phyloP scores from a whole-genome alignment of 2,113 vertebrate genomes.

The Mormyrus iriodes region DNA sequence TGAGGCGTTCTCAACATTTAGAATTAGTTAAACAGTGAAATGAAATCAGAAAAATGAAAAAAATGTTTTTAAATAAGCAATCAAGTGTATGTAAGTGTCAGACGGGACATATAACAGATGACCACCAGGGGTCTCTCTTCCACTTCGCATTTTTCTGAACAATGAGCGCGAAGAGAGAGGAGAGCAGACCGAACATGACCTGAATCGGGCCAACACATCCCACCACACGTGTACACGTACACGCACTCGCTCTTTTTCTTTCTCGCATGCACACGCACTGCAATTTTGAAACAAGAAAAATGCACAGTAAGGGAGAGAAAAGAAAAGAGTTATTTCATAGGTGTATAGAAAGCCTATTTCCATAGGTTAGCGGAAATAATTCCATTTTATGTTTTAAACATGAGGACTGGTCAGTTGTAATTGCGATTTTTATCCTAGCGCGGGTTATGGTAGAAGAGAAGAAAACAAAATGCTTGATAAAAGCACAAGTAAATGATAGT shows the following conservation, averaged over 20 bases:
- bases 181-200: conserved; percentile 61
- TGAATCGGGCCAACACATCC: conserved; percentile 66
- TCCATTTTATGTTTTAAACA: neutral
- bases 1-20: neutral
- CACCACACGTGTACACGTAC: conserved; percentile 29
- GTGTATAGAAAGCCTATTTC: conserved; percentile 29
- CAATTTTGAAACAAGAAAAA: neutral
- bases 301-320: neutral
- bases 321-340: neutral
- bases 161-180: conserved; percentile 12
- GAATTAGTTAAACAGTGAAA: neutral
- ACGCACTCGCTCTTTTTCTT: neutral
- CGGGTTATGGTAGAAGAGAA: neutral
- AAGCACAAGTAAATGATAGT: conserved; percentile 46
- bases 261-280: neutral
- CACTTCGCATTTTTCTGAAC: neutral
- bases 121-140: conserved; percentile 20
- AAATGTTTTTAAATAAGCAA: neutral
- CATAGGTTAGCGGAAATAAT: neutral
- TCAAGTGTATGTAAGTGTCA: neutral
- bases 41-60: neutral
- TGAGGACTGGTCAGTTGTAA: neutral
- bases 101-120: neutral
- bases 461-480: conserved; percentile 43
- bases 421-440: neutral